Conservation (phyloP, 2,888 invertebrate species). For the Ceriagrion tenellum region DNA sequence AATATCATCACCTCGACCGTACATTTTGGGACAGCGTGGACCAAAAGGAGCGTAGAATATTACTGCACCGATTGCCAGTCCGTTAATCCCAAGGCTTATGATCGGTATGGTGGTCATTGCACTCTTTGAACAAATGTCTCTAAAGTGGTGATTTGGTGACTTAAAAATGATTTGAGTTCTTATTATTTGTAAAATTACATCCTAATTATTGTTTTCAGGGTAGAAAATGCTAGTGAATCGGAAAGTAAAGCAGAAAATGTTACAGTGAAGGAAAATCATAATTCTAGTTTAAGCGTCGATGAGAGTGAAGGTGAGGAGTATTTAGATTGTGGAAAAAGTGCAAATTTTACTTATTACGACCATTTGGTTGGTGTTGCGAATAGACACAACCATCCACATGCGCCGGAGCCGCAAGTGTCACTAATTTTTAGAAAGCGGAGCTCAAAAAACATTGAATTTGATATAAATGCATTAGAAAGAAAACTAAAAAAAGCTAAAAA, state of each 20-base stretch:
- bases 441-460: constrained; percentile 83
- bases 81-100: constrained; percentile 75
- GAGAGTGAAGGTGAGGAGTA: constrained; percentile 73
- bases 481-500: constrained; percentile 88
- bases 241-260: constrained; percentile 19
- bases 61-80: constrained; percentile 83
- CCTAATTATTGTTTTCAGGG: constrained; percentile 44
- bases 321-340: constrained; percentile 90
- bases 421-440: constrained; percentile 86
- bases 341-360: constrained; percentile 93
- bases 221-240: constrained; percentile 70
- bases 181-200: neutral
- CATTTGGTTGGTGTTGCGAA: constrained; percentile 92
- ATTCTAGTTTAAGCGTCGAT: constrained; percentile 56
- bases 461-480: constrained; percentile 87
- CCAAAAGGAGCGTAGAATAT: constrained; percentile 83
- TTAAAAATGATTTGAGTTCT: neutral
- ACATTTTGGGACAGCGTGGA: constrained; percentile 84
- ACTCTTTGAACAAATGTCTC: neutral
- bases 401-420: constrained; percentile 91
- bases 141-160: neutral
- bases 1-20: constrained; percentile 88
- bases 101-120: constrained; percentile 54
- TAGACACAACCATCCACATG: constrained; percentile 89
- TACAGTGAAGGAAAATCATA: constrained; percentile 66